Base-by-base conservation (phyloP, 1,140 invertebrate species). In the Atta colombica region DNA sequence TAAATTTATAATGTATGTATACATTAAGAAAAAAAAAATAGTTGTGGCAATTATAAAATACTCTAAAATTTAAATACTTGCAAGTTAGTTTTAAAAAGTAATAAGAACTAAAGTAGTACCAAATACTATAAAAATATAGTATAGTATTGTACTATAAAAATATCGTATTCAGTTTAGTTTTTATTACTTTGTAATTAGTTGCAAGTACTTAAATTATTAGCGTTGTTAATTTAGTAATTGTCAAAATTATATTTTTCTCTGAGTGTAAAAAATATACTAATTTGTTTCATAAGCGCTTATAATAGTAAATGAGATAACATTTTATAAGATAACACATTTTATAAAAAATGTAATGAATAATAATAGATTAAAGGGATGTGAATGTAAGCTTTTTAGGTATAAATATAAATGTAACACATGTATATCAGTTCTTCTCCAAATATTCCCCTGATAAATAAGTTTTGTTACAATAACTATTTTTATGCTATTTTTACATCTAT, bases 361-460 rank as follows among this genome's bases (percentile, higher is more conserved):
- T 61, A 82, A 31, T 74, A 45, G 53, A 82, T 61, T 49, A 10
- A 45, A 39, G 12, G 6, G 14, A 35, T 69, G 6, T 18, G 12
- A 72, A 45, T 25, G 31, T 25, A 60, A 12, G 28, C 58, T 45
- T 81, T 58, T 31, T 31, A 31, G 31, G 31, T 31, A 31, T 31
- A 31, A 31, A 71, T 1, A 4, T 31, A 31, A 12, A 49, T 14
- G n/a, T 78, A 39, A 65, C 53, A 28, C 49, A 74, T 87, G 7
- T 69, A 39, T 25, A 14, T n/a, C 61, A 25, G 18, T 51, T 87
- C 28, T 58, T 77, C 39, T 45, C 39, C 45, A 53, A 82, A 2
- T 5, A 51, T 71, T 71, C 21, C 21, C 12, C 28, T 75, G 84
- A 84, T 61, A 60, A 49, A 18, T 21, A 51, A 75, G 45, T 60